These are phyloP conservation scores for Clarias batrachus DNA, from an alignment of 2,113 vertebrate species.

Conservation along the genomic window DNA sequence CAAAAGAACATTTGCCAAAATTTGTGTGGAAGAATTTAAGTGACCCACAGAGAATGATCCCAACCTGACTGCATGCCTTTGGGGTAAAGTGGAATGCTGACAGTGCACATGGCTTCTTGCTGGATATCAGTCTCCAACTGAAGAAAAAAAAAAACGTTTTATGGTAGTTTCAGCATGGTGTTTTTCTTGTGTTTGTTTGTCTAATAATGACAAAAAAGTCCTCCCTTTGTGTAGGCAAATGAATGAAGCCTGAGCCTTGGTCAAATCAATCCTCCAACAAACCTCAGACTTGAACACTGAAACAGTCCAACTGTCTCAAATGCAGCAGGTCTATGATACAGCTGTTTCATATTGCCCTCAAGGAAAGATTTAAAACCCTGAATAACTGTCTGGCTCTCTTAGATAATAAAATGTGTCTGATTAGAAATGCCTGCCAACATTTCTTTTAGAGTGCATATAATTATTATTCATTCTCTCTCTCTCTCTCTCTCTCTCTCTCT, in stretches of 20 bases:
- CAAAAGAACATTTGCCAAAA: background rate
- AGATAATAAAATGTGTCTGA: slow-evolving; percentile 1
- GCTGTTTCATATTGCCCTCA: slow-evolving; percentile 10
- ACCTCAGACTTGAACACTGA: background rate
- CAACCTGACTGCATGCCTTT: background rate
- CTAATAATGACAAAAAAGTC: background rate
- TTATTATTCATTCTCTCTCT: too few species aligned
- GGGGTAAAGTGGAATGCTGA: background rate
- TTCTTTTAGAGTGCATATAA: background rate
- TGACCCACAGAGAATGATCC: background rate
- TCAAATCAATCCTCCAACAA: background rate
- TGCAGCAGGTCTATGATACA: slow-evolving; percentile 19
- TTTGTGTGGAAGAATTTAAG: background rate
- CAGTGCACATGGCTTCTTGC: background rate
- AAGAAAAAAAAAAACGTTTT: background rate
- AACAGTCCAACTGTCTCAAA: slow-evolving; percentile 3
- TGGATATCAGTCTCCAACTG: background rate
- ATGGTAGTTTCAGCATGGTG: too few species aligned
- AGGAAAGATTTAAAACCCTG: slow-evolving; percentile 23
- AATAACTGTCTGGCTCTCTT: background rate
- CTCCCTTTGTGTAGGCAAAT: background rate
- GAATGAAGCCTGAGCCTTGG: background rate
- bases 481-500: too few species aligned
- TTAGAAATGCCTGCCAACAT: slow-evolving; percentile 29
- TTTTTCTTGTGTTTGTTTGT: too few species aligned